Conservation (phyloP, 92 coral and sea anemone genomes). For the Phenganax stokvisi region DNA sequence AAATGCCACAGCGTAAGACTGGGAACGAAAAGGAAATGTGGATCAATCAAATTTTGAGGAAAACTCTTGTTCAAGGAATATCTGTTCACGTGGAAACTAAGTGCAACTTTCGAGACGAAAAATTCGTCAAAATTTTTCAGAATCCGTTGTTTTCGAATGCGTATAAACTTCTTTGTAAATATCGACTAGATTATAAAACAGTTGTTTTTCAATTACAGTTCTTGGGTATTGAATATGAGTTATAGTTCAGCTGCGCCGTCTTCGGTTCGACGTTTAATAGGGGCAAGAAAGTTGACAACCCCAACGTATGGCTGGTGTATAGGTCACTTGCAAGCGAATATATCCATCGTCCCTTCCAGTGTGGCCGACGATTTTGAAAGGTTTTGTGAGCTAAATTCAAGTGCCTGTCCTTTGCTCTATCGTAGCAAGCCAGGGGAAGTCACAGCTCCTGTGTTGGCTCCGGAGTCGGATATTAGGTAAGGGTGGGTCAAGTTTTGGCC, state of each 20-base stretch:
- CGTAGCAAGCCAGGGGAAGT: constrained; percentile 57
- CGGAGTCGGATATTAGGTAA: constrained; percentile 62
- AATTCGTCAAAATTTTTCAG: too few species aligned
- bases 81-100: too few species aligned
- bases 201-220: too few species aligned
- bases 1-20: too few species aligned
- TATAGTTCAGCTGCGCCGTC: background rate
- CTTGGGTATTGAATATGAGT: background rate
- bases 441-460: constrained; percentile 43
- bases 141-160: too few species aligned
- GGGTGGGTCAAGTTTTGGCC: background rate
- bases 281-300: background rate
- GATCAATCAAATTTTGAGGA: too few species aligned
- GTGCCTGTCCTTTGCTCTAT: constrained; percentile 55
- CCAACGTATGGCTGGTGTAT: constrained; percentile 19
- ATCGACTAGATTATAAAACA: too few species aligned
- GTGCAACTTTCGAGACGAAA: too few species aligned
- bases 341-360: constrained; percentile 52
- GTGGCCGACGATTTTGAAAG: constrained; percentile 52
- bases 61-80: too few species aligned
- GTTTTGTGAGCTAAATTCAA: constrained; percentile 59
- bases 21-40: too few species aligned
- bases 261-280: background rate
- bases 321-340: constrained; percentile 54
- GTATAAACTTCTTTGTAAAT: too few species aligned